Conservation (phyloP, 2,888 invertebrate genomes). For the Poecilus cupreus region DNA sequence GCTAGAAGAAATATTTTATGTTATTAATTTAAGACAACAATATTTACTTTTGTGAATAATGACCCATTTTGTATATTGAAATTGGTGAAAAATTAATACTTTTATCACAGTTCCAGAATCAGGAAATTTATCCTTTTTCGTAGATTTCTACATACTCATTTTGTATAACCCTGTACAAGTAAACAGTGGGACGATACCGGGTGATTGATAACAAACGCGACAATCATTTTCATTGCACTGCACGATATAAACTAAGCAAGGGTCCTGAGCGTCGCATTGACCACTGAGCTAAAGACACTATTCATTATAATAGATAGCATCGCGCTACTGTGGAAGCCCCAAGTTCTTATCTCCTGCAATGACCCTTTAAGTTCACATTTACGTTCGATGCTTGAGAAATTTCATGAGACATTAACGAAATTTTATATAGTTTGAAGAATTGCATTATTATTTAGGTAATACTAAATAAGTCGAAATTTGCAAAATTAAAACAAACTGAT, state of each 20-base stretch:
- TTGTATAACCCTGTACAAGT: background rate
- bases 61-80: too few species aligned
- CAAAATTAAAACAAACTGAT: too few species aligned
- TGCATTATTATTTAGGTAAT: too few species aligned
- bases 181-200: conserved; percentile 3
- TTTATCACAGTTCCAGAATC: background rate
- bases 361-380: background rate
- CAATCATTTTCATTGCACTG: conserved; percentile 36
- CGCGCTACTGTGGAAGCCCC: background rate
- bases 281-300: conserved; percentile 8
- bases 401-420: too few species aligned
- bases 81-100: too few species aligned
- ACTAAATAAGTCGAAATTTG: too few species aligned
- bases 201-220: conserved; percentile 33
- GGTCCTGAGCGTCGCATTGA: background rate
- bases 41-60: too few species aligned
- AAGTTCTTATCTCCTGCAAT: background rate
- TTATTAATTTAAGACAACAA: background rate
- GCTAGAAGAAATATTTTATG: background rate
- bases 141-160: background rate
- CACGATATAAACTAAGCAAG: conserved; percentile 36
- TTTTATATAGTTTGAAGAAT: too few species aligned
- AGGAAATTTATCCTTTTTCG: background rate
- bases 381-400: too few species aligned
- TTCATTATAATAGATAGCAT: conserved; percentile 27